Conservation (phyloP, 2,113 vertebrate genomes). For the Oreochromis spilurus region DNA sequence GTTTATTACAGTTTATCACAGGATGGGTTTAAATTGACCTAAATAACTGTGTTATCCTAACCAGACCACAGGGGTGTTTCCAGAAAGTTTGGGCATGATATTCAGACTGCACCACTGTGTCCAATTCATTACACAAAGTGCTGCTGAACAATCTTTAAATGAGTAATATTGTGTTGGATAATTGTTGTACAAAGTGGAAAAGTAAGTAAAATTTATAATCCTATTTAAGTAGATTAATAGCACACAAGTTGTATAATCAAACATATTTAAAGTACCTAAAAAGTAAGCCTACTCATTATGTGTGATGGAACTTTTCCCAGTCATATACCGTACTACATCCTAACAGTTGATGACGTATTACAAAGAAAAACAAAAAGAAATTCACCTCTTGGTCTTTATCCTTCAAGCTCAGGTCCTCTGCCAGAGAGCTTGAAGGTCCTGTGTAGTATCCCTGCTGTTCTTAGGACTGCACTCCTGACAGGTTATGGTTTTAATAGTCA, state of each 20-base stretch:
- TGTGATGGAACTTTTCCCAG: not conserved
- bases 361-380: not conserved
- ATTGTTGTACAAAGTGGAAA: not conserved
- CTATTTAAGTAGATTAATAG: not conserved
- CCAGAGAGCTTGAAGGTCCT: too few species aligned
- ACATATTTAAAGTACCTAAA: not conserved
- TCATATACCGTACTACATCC: not conserved
- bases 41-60: not conserved
- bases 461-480: too few species aligned
- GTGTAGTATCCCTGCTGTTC: too few species aligned
- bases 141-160: not conserved
- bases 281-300: not conserved
- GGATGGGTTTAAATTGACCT: not conserved
- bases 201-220: not conserved
- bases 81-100: not conserved
- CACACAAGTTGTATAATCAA: not conserved
- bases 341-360: not conserved
- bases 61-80: not conserved
- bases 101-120: not conserved
- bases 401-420: too few species aligned
- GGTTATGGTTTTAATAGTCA: too few species aligned
- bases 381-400: too few species aligned
- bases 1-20: not conserved
- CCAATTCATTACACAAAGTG: not conserved
- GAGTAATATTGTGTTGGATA: not conserved